Base-by-base conservation (phyloP, 1,140 invertebrate species). In the Battus philenor region DNA sequence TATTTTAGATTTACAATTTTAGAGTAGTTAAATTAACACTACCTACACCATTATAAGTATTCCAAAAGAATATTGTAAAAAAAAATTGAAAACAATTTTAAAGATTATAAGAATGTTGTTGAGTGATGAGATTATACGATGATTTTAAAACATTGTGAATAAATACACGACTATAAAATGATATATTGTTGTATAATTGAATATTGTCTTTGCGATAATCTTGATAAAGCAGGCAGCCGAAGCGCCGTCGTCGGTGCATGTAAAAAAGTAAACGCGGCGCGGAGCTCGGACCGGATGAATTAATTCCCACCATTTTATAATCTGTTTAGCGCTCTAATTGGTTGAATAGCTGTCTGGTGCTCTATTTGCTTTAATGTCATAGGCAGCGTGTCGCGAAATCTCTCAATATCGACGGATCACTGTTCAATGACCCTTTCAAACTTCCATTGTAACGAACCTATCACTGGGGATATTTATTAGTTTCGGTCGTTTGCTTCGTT, bases 231-330 rank as follows among this genome's bases (percentile, higher is more conserved):
- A n/a, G n/a, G n/a, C 18, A 20, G 6, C 6, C 6, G 18, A 20
- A 27, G n/a, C 24, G 24, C 6, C 18, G 18, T 7, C n/a, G n/a
- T n/a, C n/a, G n/a, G n/a, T n/a, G n/a, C n/a, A 8, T 10, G 10
- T 12, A 26, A 24, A 15, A 39, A 11, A 39, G 36, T 12, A 2
- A 15, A 12, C 36, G 2, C 2, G 22, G 10, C n/a, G 30, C 17
- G 22, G 43, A 38, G 27, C 47, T 31, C 24, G 45, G 27, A 29
- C 59, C 57, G 59, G 59, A 68, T 66, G 65, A 54, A 62, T 66
- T 61, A 66, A 65, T 65, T 68, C 59, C 49, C 59, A 50, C 49
- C 59, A 57, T 59, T 68, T 66, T 68, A 66, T 60, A 64, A 66
- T 68, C 55, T 62, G 56, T 57, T 63, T 61, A 63, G 44, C 59